Evolutionary conservation across 2,888 invertebrate genomes (phyloP), one percentile per base, ranked within the genome.

Genomic region (Chloromyia formosa): DNA sequence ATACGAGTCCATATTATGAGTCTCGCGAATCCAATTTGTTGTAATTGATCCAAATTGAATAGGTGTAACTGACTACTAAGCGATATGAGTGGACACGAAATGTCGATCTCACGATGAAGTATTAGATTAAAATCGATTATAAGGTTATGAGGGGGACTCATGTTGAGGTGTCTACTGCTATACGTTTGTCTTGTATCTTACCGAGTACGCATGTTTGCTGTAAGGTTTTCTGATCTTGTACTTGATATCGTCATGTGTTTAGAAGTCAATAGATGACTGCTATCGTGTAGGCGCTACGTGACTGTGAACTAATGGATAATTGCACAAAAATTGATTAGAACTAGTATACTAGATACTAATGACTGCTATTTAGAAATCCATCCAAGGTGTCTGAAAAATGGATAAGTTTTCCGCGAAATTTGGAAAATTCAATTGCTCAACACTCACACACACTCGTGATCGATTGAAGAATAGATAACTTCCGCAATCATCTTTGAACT

Each of bases 11-110:
- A 12, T 12, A 53, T 35, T 35, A 35, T 35, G 27, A 35, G 5
- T 54, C 54, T 10, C 35, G 53, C 35, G 69, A 2, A 35, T 2
- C 56, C 56, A 69, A 54, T 69, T 53, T 56, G 69, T 69, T 69
- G 69, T 69, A 69, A 69, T 69, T 69, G 69, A 69, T 69, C 69
- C 54, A 69, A 69, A 69, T 69, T 69, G 69, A 69, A 54, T 35
- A 35, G 69, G 54, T 69, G 66, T 66, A 66, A n/a, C 20, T 35
- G 66, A 49, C 49, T 66, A 49, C 66, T 20, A 66, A 49, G 49
- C 66, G 66, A 66, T 66, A 49, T 66, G 66, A 66, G 16, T 20
- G 49, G 49, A 66, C 66, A 66, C 66, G 66, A 66, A 49, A 66
- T 49, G 66, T 66, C 66, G 66, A 66, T 66, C 22, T 20, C 14